Percentiles rank a stretch among this genome's conserved stretches.
These are phyloP conservation scores for Cyclophora punctaria DNA, from an alignment of 2,888 invertebrate genomes.

Conservation along the genomic window DNA sequence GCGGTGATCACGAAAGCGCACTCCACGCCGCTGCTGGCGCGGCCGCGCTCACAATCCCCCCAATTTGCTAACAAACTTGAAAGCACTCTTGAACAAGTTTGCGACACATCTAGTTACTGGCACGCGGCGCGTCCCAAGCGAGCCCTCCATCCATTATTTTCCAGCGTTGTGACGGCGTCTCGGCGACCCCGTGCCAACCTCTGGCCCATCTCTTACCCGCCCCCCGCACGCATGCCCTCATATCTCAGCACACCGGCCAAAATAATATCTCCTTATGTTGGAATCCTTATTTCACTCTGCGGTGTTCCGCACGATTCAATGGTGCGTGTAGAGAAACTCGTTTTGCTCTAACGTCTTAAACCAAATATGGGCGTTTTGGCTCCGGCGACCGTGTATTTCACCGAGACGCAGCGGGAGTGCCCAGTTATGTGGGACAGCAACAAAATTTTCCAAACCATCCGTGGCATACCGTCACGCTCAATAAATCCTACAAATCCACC, in stretches of 20 bases:
- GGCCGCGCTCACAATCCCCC: conserved; percentile 5
- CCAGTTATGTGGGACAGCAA: conserved; percentile 29
- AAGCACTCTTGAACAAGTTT: conserved; percentile 6
- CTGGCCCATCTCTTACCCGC: conserved; percentile 32
- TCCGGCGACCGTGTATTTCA: conserved; percentile 22
- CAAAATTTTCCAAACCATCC: conserved; percentile 32
- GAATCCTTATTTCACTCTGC: conserved; percentile 24
- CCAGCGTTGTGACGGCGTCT: conserved; percentile 23
- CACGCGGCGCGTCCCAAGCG: conserved; percentile 8
- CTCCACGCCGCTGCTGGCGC: neutral
- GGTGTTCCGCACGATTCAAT: conserved; percentile 21
- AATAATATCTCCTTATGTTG: conserved; percentile 9
- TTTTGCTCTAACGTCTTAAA: conserved; percentile 21
- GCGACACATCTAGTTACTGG: conserved; percentile 11
- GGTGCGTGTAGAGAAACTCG: conserved; percentile 23
- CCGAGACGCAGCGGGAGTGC: conserved; percentile 25
- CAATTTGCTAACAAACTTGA: conserved; percentile 11
- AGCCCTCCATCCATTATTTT: conserved; percentile 18
- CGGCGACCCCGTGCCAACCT: conserved; percentile 32
- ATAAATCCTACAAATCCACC: conserved; percentile 44
- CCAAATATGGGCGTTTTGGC: conserved; percentile 27
- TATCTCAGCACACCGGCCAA: conserved; percentile 15
- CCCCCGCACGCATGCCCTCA: conserved; percentile 20
- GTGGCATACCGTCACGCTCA: conserved; percentile 41
- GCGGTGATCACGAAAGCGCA: conserved; percentile 2